These are phyloP conservation scores for Choloepus hoffmanni DNA, from an alignment of 2,113 vertebrate species.

Conservation along the genomic window DNA sequence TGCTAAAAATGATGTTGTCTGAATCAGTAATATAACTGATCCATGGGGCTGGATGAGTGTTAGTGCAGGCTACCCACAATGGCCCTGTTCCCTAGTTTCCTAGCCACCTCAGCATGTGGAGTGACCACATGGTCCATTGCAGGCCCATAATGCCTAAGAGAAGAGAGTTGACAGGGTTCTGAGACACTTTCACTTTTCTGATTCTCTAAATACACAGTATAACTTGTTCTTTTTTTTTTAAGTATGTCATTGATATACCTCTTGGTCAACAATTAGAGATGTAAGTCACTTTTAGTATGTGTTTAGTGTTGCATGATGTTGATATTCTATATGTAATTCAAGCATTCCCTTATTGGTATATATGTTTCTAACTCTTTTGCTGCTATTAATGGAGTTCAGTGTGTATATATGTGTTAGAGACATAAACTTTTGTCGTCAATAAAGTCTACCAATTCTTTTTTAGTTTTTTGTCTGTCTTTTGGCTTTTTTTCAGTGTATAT, in stretches of 20 bases:
- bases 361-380: neutral
- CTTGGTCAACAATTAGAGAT: neutral
- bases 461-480: neutral
- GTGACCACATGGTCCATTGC: neutral
- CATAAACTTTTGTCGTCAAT: neutral
- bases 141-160: neutral
- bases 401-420: neutral
- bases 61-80: fast-evolving
- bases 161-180: neutral
- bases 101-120: neutral
- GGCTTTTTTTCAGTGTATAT: neutral
- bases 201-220: neutral
- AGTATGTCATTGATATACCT: neutral
- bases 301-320: neutral
- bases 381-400: neutral
- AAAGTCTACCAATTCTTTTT: neutral
- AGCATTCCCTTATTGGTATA: neutral
- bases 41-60: no score
- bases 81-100: neutral
- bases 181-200: neutral
- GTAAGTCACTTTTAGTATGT: neutral
- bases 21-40: no score
- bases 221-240: neutral
- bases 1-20: neutral
- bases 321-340: neutral